Evolutionary conservation across 2,888 invertebrate genomes (phyloP).

Genomic region (Pyrrhia umbra): DNA sequence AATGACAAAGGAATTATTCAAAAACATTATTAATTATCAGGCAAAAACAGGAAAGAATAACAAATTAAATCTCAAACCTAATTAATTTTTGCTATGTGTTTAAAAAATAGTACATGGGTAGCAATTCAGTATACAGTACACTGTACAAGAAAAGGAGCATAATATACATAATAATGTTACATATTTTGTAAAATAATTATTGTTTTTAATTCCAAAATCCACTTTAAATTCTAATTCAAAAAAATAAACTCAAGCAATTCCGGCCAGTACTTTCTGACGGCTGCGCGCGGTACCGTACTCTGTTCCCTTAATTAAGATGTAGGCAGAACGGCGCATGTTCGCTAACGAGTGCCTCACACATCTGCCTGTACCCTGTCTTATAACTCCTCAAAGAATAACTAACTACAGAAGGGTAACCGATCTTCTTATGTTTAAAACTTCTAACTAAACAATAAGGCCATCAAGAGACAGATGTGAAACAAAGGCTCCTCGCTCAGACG

Average conservation of each 20-base stretch:
- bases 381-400: constrained; percentile 17
- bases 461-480: no score
- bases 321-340: constrained; percentile 84
- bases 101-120: no score
- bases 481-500: no score
- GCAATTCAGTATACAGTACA: no score
- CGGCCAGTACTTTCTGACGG: constrained; percentile 55
- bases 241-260: background rate
- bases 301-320: constrained; percentile 86
- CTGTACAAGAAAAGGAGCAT: no score
- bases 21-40: no score
- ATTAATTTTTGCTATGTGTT: no score
- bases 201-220: background rate
- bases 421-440: background rate
- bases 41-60: no score
- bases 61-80: no score
- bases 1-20: no score
- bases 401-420: constrained; percentile 27
- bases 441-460: background rate
- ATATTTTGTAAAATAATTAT: no score
- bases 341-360: constrained; percentile 86
- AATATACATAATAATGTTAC: no score
- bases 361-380: constrained; percentile 69
- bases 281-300: constrained; percentile 60
- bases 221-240: background rate